phyloP scores from a whole-genome alignment of 2,113 vertebrate species.

The Takifugu bimaculatus region DNA sequence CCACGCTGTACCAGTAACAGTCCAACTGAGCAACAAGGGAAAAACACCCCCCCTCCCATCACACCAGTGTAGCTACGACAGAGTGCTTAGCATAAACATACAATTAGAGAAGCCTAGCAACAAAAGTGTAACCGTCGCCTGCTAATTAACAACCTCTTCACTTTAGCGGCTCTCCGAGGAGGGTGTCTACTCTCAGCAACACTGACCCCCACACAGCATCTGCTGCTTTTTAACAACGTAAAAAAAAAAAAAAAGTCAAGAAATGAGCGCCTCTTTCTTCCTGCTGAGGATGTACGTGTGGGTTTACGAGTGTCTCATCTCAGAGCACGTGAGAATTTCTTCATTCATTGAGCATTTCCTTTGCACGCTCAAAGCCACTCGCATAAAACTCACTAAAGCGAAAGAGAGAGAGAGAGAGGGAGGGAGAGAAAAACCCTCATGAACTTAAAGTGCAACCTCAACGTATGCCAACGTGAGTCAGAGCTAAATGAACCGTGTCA shows the following conservation, averaged over 20 bases:
- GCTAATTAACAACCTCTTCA: conserved; percentile 59
- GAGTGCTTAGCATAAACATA: conserved; percentile 35
- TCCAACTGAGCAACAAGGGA: conserved; percentile 5
- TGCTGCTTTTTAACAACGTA: too few relatives aligned
- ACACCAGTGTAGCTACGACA: conserved; percentile 12
- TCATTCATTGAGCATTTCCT: conserved; percentile 75
- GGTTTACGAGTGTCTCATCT: conserved; percentile 50
- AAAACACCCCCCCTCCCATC: conserved; percentile 2
- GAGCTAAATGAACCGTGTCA: conserved; percentile 13
- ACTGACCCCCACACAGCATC: not conserved
- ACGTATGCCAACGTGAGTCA: not conserved
- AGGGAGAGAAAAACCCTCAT: not conserved
- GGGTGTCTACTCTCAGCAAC: conserved; percentile 34
- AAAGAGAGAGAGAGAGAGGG: too few relatives aligned
- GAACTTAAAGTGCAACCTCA: not conserved
- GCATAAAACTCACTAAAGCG: not conserved
- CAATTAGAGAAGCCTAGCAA: conserved; percentile 56
- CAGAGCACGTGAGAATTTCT: conserved; percentile 62
- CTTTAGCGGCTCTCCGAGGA: conserved; percentile 57
- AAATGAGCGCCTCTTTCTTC: conserved; percentile 69
- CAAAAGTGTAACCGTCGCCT: conserved; percentile 48
- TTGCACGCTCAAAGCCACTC: conserved; percentile 30
- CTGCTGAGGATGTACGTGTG: conserved; percentile 35
- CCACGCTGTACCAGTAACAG: conserved; percentile 6
- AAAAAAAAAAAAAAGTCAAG: too few relatives aligned